Percentiles rank a stretch among this genome's conserved stretches.
Evolutionary conservation across 2,797 vertebrate genomes (phyloP).

Genomic region (Ceyx erithaca): DNA sequence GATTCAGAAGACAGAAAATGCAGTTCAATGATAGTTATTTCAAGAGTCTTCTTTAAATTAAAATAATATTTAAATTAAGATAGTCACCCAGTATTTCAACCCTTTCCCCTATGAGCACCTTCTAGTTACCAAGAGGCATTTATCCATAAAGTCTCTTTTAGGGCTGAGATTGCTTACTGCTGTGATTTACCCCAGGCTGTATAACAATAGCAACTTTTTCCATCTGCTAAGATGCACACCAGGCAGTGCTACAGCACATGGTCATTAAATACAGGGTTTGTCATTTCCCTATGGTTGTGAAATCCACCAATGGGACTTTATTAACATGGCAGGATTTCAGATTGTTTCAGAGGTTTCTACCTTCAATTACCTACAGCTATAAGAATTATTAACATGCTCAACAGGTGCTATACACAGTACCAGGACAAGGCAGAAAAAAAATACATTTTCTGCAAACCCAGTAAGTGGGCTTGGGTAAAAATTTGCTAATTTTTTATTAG

Average conservation of each 20-base stretch:
- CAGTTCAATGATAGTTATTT: not conserved
- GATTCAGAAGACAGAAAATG: not conserved
- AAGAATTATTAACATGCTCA: not conserved
- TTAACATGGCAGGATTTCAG: not conserved
- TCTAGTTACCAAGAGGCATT: not conserved
- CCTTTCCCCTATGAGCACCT: not conserved
- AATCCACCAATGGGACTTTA: accelerated
- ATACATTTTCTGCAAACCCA: not conserved
- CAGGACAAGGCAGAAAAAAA: not conserved
- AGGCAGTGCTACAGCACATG: not conserved
- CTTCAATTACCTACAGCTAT: not conserved
- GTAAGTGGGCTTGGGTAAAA: not conserved
- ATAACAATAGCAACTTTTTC: not conserved
- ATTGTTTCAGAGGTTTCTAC: not conserved
- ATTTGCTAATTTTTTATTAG: not conserved
- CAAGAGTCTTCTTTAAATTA: not conserved
- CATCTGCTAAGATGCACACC: not conserved
- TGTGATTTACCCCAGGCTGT: not conserved
- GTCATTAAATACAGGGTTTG: not conserved
- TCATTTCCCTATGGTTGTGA: not conserved
- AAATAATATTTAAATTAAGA: not conserved
- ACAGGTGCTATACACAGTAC: not conserved
- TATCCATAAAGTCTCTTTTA: not conserved
- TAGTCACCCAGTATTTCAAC: not conserved
- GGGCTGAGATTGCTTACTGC: not conserved